These are phyloP conservation scores for Hirtodrosophila duncani DNA, from an alignment of 2,888 invertebrate genomes.

Conservation along the genomic window DNA sequence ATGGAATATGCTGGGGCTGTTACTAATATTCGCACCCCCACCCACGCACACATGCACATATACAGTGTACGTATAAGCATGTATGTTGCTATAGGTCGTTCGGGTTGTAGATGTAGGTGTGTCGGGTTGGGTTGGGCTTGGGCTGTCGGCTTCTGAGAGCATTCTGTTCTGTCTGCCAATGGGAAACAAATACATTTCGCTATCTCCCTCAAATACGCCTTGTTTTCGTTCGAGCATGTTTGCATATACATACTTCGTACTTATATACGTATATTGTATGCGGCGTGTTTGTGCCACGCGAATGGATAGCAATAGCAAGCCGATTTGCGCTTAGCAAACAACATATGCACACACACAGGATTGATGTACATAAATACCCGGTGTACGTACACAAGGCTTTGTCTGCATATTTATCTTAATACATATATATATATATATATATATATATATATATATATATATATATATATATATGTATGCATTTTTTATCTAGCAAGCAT, in stretches of 20 bases:
- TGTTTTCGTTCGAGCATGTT: constrained; percentile 10
- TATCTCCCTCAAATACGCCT: constrained; percentile 32
- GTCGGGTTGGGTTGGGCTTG: too few relatives aligned
- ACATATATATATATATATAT: neutral
- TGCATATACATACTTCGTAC: constrained; percentile 1
- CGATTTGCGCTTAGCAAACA: too few relatives aligned
- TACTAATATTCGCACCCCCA: too few relatives aligned
- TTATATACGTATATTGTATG: too few relatives aligned
- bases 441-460: neutral
- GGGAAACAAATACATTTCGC: constrained; percentile 14
- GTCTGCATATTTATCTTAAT: neutral
- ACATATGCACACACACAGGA: constrained; percentile 1
- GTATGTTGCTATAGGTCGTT: too few relatives aligned
- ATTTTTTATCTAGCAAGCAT: neutral
- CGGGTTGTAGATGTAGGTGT: constrained; percentile 3
- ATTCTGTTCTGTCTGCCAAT: constrained; percentile 23
- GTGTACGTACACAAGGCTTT: neutral
- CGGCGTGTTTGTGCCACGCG: neutral
- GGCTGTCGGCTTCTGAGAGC: constrained; percentile 9
- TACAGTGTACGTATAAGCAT: neutral
- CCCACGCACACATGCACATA: too few relatives aligned
- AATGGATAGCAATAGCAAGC: too few relatives aligned
- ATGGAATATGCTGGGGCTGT: too few relatives aligned
- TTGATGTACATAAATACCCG: neutral
- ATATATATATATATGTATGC: neutral